These are phyloP conservation scores for Erebia palarica DNA, from an alignment of 2,888 invertebrate genomes.

Conservation along the genomic window DNA sequence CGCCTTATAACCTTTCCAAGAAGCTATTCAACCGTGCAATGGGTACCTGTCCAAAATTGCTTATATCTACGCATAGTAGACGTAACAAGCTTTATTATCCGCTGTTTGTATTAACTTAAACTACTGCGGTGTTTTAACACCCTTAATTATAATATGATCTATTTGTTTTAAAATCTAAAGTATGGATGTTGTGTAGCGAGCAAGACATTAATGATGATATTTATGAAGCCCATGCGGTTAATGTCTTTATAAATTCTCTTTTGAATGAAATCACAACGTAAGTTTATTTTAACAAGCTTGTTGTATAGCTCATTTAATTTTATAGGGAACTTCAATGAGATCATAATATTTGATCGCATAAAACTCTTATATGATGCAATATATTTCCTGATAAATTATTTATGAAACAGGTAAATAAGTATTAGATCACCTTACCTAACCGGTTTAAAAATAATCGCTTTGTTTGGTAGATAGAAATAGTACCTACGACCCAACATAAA, in stretches of 20 bases:
- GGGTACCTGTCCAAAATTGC: not conserved
- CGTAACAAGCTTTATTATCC: not conserved
- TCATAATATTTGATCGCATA: not conserved
- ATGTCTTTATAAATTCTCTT: slow-evolving; percentile 38
- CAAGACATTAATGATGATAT: slow-evolving; percentile 41
- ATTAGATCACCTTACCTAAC: no score
- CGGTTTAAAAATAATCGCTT: no score
- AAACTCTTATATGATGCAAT: not conserved
- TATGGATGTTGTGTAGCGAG: slow-evolving; percentile 33
- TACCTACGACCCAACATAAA: no score
- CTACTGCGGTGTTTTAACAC: not conserved
- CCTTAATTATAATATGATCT: slow-evolving; percentile 1
- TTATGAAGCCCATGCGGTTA: slow-evolving; percentile 39
- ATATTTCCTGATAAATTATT: not conserved
- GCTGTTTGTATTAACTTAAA: not conserved
- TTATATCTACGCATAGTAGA: not conserved
- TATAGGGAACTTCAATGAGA: not conserved
- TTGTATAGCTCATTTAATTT: slow-evolving; percentile 14
- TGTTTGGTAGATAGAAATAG: no score
- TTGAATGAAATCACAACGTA: slow-evolving; percentile 26
- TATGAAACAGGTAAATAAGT: no score
- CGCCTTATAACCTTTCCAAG: not conserved
- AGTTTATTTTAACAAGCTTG: slow-evolving; percentile 29
- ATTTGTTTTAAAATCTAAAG: slow-evolving; percentile 22
- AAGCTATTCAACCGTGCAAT: not conserved